Percentiles rank a stretch among this genome's conserved stretches.
These are phyloP conservation scores for Hypotaenidia okinawae DNA, from an alignment of 2,797 vertebrate genomes.

Conservation along the genomic window DNA sequence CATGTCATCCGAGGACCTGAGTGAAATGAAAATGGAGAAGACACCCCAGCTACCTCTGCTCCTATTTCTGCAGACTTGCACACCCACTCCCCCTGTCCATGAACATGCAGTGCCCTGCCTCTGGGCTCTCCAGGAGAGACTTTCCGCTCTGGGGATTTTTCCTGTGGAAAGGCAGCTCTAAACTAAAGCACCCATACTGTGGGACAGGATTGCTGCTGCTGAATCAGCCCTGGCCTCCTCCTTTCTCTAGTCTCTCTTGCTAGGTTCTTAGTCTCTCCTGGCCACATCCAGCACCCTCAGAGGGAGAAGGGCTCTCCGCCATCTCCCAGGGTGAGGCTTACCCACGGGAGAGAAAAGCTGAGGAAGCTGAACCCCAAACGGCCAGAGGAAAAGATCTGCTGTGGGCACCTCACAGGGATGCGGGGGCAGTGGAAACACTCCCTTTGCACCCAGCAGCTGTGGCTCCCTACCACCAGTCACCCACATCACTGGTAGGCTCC, in stretches of 20 bases:
- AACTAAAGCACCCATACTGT: background rate
- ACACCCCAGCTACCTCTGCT: background rate
- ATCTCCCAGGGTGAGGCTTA: background rate
- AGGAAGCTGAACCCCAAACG: background rate
- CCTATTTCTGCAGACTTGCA: background rate
- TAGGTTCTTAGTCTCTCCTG: background rate
- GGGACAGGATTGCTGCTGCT: background rate
- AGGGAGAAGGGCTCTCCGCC: background rate
- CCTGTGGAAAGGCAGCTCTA: background rate
- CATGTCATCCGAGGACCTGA: background rate
- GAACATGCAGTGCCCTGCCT: background rate
- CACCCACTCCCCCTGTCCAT: too few relatives aligned
- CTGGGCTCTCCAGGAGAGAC: background rate
- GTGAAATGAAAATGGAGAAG: background rate
- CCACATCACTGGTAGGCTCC: accelerated
- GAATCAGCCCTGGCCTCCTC: background rate
- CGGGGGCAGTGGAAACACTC: background rate
- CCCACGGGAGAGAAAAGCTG: background rate
- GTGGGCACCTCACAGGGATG: background rate
- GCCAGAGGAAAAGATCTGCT: background rate
- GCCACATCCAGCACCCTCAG: background rate
- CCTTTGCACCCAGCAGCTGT: background rate
- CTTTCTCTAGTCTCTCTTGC: background rate
- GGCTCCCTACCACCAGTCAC: accelerated
- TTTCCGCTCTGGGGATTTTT: background rate